Percentiles rank a stretch among this genome's conserved stretches.
Evolutionary conservation across 2,113 vertebrate species (phyloP).

Genomic region (Brachionichthys hirsutus): DNA sequence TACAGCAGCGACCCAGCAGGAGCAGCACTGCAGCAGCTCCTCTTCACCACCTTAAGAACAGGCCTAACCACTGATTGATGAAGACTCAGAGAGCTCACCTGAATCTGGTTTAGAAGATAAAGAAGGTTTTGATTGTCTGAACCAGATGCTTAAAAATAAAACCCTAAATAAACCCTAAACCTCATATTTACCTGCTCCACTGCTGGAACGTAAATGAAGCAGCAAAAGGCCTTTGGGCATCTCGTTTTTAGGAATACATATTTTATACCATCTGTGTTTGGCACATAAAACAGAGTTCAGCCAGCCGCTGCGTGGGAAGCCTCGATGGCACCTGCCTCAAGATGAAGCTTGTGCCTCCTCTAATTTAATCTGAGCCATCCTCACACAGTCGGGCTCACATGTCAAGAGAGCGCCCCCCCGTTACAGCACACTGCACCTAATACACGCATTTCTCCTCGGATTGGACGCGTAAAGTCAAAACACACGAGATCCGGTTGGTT

Average conservation of each 20-base stretch:
- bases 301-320: conserved; percentile 32
- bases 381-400: not conserved
- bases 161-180: not conserved
- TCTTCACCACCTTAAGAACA: conserved; percentile 8
- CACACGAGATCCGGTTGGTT: not conserved
- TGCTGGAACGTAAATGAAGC: conserved; percentile 23
- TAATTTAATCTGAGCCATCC: conserved; percentile 1
- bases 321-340: conserved; percentile 36
- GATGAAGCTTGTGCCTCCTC: conserved; percentile 20
- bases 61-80: not conserved
- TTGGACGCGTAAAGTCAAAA: not conserved
- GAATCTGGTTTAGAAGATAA: not conserved
- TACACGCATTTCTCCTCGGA: not conserved
- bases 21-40: conserved; percentile 7
- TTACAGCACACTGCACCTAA: not conserved
- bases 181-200: conserved; percentile 4
- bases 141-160: not conserved
- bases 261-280: conserved; percentile 34
- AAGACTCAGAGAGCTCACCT: conserved; percentile 2
- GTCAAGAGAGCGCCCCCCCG: not conserved
- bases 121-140: not conserved
- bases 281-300: conserved; percentile 27
- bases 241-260: conserved; percentile 32
- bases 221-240: conserved; percentile 9
- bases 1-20: conserved; percentile 25